Evolutionary conservation across 2,888 invertebrate genomes (phyloP).

Genomic region (Hydrotaea diabolus): DNA sequence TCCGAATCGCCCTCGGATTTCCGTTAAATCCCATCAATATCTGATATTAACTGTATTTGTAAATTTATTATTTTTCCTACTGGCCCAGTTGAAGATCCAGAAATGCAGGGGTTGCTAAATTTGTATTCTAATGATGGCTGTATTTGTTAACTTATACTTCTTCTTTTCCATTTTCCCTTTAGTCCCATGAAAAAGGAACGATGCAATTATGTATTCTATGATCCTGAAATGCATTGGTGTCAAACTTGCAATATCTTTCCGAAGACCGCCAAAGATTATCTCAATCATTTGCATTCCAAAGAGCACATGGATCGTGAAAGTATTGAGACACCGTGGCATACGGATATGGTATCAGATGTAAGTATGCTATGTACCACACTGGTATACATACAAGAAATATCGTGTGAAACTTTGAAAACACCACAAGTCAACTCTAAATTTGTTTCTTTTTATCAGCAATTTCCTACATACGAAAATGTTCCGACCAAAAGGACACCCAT

Average conservation of each 20-base stretch:
- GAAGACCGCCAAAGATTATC: slow-evolving; percentile 91
- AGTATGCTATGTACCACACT: slow-evolving; percentile 55
- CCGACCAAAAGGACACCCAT: slow-evolving; percentile 91
- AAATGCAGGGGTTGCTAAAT: no score
- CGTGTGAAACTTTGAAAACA: no score
- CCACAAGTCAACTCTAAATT: not conserved
- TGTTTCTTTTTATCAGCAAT: slow-evolving; percentile 80
- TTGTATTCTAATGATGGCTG: no score
- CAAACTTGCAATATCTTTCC: slow-evolving; percentile 93
- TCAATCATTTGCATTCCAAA: slow-evolving; percentile 90
- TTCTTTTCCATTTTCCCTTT: slow-evolving; percentile 18
- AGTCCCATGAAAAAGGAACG: slow-evolving; percentile 69
- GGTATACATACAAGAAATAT: not conserved
- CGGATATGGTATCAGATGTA: slow-evolving; percentile 76
- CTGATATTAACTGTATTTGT: no score
- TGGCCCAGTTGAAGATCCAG: no score
- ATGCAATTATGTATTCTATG: slow-evolving; percentile 91
- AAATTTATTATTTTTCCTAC: no score
- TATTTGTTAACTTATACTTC: not conserved
- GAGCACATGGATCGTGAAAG: slow-evolving; percentile 84
- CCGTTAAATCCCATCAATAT: no score
- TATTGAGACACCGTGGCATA: slow-evolving; percentile 80
- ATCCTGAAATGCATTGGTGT: slow-evolving; percentile 96
- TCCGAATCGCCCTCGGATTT: no score
- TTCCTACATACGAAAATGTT: slow-evolving; percentile 86